These are phyloP conservation scores for Drosophila ambigua DNA, from an alignment of 1,140 invertebrate species.

Conservation along the genomic window DNA sequence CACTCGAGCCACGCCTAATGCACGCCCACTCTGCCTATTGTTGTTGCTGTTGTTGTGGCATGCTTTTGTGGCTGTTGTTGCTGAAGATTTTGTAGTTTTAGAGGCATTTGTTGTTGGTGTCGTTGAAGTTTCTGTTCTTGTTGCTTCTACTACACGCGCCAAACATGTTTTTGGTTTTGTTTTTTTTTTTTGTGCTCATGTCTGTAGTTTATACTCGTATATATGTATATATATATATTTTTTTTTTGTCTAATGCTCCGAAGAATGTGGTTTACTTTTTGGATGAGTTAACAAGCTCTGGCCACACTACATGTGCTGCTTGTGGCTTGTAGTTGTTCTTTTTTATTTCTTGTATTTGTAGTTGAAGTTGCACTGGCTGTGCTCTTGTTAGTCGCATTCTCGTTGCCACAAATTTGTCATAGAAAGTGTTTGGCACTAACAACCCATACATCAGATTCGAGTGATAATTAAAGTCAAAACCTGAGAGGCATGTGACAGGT, in stretches of 20 bases:
- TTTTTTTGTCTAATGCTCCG: constrained; percentile 65
- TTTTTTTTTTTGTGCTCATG: constrained; percentile 27
- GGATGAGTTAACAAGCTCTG: constrained; percentile 77
- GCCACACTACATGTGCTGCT: constrained; percentile 44
- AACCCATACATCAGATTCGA: constrained; percentile 66
- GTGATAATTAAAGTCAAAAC: constrained; percentile 64
- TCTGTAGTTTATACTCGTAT: constrained; percentile 14
- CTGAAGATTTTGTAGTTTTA: constrained; percentile 4
- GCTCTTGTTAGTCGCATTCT: constrained; percentile 50
- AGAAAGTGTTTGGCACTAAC: constrained; percentile 60
- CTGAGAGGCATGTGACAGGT: constrained; percentile 48
- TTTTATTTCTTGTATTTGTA: constrained; percentile 19
- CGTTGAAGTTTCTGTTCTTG: constrained; percentile 24
- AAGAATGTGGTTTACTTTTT: constrained; percentile 82
- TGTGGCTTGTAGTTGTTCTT: constrained; percentile 29
- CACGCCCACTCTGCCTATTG: constrained; percentile 18
- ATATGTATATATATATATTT: constrained; percentile 21
- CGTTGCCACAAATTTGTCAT: constrained; percentile 67
- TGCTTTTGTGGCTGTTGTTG: constrained; percentile 9
- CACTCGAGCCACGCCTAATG: constrained; percentile 53
- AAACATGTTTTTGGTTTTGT: constrained; percentile 67
- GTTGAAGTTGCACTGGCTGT: constrained; percentile 14
- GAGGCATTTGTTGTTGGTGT: constrained; percentile 21
- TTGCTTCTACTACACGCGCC: constrained; percentile 63
- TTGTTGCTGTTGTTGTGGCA: constrained; percentile 43